Evolutionary conservation across 2,888 invertebrate genomes (phyloP).

Genomic region (Eilema griseolum): DNA sequence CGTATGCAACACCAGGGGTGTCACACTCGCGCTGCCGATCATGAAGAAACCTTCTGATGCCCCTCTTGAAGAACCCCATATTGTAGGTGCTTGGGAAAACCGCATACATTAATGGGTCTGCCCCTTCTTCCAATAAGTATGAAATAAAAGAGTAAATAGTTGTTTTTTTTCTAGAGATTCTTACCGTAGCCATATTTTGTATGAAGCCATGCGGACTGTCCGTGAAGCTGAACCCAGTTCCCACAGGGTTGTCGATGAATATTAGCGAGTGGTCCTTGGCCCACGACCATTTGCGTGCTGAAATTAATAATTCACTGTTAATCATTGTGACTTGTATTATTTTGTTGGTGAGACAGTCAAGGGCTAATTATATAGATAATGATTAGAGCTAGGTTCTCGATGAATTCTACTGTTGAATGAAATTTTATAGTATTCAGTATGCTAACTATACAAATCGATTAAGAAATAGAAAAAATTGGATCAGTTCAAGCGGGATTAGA

Average conservation of each 20-base stretch:
- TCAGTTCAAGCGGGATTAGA: too few species aligned
- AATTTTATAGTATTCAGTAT: too few species aligned
- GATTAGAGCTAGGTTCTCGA: neutral
- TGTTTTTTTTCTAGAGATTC: slow-evolving; percentile 26
- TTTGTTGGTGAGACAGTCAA: neutral
- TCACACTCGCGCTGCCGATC: too few species aligned
- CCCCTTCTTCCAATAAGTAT: too few species aligned
- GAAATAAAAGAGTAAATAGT: neutral
- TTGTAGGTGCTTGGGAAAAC: too few species aligned
- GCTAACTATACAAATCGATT: too few species aligned
- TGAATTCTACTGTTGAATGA: too few species aligned
- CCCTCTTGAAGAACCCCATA: too few species aligned
- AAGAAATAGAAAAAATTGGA: too few species aligned
- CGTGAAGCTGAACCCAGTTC: slow-evolving; percentile 89
- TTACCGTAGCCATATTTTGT: slow-evolving; percentile 85
- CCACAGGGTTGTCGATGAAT: slow-evolving; percentile 89
- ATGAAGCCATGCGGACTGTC: slow-evolving; percentile 83
- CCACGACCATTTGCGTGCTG: slow-evolving; percentile 85
- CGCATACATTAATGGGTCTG: too few species aligned
- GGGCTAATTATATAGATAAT: neutral
- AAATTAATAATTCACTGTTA: slow-evolving; percentile 36
- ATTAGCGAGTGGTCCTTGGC: slow-evolving; percentile 85
- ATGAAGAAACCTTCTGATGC: too few species aligned
- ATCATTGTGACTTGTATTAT: neutral
- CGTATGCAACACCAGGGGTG: too few species aligned